Percentiles rank a stretch among this genome's conserved stretches.
Conservation (phyloP, 1,140 invertebrate genomes). For the Hyposmocoma kahamanoa region DNA sequence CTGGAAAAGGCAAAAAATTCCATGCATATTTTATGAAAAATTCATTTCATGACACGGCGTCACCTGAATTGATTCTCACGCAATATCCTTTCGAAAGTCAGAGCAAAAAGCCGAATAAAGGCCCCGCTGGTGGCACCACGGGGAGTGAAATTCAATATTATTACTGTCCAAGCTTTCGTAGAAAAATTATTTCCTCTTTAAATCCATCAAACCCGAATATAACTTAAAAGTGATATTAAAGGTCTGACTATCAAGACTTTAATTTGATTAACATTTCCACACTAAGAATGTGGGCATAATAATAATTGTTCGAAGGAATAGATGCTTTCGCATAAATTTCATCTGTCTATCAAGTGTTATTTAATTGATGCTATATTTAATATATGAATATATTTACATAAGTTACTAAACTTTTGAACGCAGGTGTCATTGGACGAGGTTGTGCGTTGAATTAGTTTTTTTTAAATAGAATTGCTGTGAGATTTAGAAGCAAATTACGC, state of each 20-base stretch:
- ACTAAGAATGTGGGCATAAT: no score
- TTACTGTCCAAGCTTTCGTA: constrained; percentile 45
- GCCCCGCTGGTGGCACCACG: constrained; percentile 30
- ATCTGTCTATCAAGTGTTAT: no score
- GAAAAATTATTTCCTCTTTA: constrained; percentile 25
- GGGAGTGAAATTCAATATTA: constrained; percentile 63
- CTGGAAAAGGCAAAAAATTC: no score
- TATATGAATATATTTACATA: no score
- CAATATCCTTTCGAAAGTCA: constrained; percentile 60
- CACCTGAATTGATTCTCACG: constrained; percentile 67
- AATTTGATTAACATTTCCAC: no score
- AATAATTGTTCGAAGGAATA: no score
- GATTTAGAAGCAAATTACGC: constrained; percentile 32
- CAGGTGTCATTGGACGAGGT: constrained; percentile 21
- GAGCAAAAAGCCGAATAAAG: constrained; percentile 63
- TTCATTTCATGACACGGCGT: constrained; percentile 12
- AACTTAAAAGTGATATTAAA: no score
- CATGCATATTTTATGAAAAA: constrained; percentile 44
- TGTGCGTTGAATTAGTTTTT: constrained; percentile 29
- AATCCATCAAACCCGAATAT: no score
- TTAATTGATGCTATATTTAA: no score
- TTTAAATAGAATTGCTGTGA: constrained; percentile 25
- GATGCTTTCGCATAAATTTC: no score
- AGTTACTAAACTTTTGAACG: constrained; percentile 12
- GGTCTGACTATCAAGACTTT: no score